A percentile compares a stretch with the other conserved stretches of the same genome.
Conservation (phyloP, 2,888 invertebrate genomes). For the Cataglyphis cursor region DNA sequence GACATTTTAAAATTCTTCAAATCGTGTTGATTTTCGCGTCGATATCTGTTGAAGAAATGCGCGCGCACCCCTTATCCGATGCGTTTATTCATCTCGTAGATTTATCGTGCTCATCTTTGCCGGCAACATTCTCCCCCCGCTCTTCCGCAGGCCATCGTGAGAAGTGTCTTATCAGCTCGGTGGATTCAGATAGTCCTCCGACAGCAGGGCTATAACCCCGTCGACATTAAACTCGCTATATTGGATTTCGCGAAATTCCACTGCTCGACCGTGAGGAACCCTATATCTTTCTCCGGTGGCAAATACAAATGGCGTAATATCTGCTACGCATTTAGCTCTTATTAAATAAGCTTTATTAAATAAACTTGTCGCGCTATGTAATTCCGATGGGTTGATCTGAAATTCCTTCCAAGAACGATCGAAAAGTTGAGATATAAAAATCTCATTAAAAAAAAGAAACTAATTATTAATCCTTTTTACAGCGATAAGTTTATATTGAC, state of each 20-base stretch:
- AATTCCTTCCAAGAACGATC: neutral
- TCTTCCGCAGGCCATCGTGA: constrained; percentile 71
- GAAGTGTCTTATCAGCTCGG: constrained; percentile 78
- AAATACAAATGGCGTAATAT: constrained; percentile 26
- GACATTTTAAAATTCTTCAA: neutral
- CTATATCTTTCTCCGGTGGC: constrained; percentile 43
- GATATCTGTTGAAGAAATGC: constrained; percentile 26
- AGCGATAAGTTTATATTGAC: neutral
- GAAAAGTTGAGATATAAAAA: neutral
- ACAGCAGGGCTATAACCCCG: constrained; percentile 82
- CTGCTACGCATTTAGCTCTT: constrained; percentile 1
- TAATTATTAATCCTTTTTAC: too few relatives aligned
- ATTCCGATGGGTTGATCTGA: neutral
- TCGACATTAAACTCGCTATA: constrained; percentile 72
- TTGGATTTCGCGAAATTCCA: constrained; percentile 81
- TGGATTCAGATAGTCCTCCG: constrained; percentile 75
- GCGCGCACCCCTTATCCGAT: neutral
- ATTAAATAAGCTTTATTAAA: constrained; percentile 35
- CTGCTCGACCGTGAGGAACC: constrained; percentile 61
- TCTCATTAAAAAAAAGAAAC: neutral
- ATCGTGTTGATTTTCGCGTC: neutral
- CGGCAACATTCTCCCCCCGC: constrained; percentile 30
- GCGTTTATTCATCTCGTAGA: constrained; percentile 22
- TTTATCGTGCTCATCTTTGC: constrained; percentile 49
- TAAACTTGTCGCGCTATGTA: neutral